These are phyloP conservation scores for Malurus melanocephalus DNA, from an alignment of 2,113 vertebrate species.

Conservation along the genomic window DNA sequence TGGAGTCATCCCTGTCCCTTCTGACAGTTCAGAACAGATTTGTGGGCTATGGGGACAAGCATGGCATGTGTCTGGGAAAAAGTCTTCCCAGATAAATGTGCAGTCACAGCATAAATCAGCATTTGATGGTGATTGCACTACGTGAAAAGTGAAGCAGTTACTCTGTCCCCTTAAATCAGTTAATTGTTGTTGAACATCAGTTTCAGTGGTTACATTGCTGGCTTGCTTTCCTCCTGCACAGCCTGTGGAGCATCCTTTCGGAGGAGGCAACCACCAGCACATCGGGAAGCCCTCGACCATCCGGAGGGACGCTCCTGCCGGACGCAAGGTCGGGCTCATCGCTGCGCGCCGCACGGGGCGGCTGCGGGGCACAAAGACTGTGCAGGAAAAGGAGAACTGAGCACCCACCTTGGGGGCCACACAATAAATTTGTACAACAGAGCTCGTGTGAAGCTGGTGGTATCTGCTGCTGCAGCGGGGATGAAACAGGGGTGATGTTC, in stretches of 20 bases:
- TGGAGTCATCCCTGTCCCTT: neutral
- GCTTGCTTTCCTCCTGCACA: slow-evolving; percentile 27
- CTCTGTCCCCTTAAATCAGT: accelerated
- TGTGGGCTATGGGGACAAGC: accelerated
- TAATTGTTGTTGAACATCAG: neutral
- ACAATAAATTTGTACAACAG: slow-evolving; percentile 38
- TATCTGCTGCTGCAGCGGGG: neutral
- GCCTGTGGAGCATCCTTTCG: slow-evolving; percentile 98
- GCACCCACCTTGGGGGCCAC: neutral
- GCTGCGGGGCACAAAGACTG: slow-evolving; percentile 97
- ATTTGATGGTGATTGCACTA: accelerated
- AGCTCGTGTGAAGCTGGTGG: neutral
- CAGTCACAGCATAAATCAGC: accelerated
- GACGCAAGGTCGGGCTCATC: slow-evolving; percentile 98
- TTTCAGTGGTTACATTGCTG: neutral
- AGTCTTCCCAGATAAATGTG: too few species aligned
- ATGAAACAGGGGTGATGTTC: accelerated
- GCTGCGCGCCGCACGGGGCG: slow-evolving; percentile 95
- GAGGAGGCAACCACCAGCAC: slow-evolving; percentile 98
- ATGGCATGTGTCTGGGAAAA: accelerated
- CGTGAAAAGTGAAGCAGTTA: accelerated
- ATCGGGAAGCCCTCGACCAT: slow-evolving; percentile 98
- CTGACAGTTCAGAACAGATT: neutral
- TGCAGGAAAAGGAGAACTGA: slow-evolving; percentile 97
- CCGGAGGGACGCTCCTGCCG: slow-evolving; percentile 93